These are phyloP conservation scores for Holcopasites calliopsidis DNA, from an alignment of 1,140 invertebrate species.

Conservation along the genomic window DNA sequence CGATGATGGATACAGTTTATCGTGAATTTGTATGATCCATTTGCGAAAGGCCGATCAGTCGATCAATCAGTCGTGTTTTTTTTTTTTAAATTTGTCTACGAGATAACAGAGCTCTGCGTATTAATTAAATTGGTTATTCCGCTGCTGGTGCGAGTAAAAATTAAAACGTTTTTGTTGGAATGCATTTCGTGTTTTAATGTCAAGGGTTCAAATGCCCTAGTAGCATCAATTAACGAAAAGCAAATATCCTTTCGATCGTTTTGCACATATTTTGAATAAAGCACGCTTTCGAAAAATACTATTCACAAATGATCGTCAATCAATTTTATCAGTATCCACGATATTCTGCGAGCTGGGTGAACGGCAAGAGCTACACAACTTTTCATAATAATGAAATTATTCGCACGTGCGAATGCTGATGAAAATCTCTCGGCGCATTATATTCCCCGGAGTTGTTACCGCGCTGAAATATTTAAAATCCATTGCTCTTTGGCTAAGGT, in stretches of 20 bases:
- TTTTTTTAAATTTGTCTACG: background rate
- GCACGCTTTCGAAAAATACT: too few relatives aligned
- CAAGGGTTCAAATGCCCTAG: too few relatives aligned
- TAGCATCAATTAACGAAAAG: too few relatives aligned
- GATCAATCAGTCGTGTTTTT: background rate
- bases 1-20: background rate
- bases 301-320: too few relatives aligned
- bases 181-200: too few relatives aligned
- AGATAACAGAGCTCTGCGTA: background rate
- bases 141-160: background rate
- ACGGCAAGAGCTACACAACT: background rate
- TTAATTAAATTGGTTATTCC: background rate
- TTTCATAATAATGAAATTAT: background rate
- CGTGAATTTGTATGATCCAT: background rate
- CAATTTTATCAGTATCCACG: too few relatives aligned
- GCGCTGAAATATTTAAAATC: constrained; percentile 3
- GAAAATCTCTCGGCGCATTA: background rate
- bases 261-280: too few relatives aligned
- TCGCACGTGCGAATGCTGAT: background rate
- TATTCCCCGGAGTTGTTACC: background rate
- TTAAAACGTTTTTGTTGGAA: background rate
- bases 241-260: too few relatives aligned
- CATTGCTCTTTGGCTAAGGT: background rate
- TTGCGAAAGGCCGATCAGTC: background rate
- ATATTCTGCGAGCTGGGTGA: too few relatives aligned